phyloP scores from a whole-genome alignment of 2,797 vertebrate species.

The Lerista edwardsae region DNA sequence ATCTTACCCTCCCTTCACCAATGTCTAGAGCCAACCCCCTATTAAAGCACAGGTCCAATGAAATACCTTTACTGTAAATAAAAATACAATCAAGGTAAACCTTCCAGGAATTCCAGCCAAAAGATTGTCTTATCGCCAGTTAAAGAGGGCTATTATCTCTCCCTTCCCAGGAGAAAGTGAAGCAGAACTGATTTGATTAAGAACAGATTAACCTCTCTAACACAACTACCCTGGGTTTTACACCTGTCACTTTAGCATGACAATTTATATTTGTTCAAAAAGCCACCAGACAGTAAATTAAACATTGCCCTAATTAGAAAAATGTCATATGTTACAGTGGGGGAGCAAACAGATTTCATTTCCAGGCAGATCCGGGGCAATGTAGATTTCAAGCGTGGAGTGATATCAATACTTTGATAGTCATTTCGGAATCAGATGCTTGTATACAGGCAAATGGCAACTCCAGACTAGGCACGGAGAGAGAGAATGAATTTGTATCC shows the following conservation, averaged over 20 bases:
- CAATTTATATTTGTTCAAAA: slow-evolving; percentile 86
- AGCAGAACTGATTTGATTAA: slow-evolving; percentile 89
- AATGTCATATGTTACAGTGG: slow-evolving; percentile 81
- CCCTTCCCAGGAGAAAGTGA: slow-evolving; percentile 82
- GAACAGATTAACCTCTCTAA: slow-evolving; percentile 87
- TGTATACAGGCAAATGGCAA: not conserved
- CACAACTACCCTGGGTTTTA: slow-evolving; percentile 84
- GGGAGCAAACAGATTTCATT: slow-evolving; percentile 79
- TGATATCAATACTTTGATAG: slow-evolving; percentile 57
- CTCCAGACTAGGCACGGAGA: slow-evolving; percentile 32
- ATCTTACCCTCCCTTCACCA: not conserved
- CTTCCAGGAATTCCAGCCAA: slow-evolving; percentile 77
- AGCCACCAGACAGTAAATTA: slow-evolving; percentile 85
- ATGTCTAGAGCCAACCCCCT: slow-evolving; percentile 45
- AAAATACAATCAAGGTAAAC: slow-evolving; percentile 70
- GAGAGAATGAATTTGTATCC: not conserved
- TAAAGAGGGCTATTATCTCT: slow-evolving; percentile 86
- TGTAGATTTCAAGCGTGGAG: slow-evolving; percentile 58
- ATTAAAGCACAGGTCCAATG: slow-evolving; percentile 70
- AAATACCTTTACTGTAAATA: slow-evolving; percentile 76
- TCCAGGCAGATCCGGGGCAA: slow-evolving; percentile 67
- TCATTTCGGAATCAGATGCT: slow-evolving; percentile 35
- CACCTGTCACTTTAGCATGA: slow-evolving; percentile 84
- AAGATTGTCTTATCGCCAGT: slow-evolving; percentile 85
- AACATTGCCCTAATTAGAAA: slow-evolving; percentile 86